These are phyloP conservation scores for Cyprinus carpio DNA, from an alignment of 2,113 vertebrate species.

Conservation along the genomic window DNA sequence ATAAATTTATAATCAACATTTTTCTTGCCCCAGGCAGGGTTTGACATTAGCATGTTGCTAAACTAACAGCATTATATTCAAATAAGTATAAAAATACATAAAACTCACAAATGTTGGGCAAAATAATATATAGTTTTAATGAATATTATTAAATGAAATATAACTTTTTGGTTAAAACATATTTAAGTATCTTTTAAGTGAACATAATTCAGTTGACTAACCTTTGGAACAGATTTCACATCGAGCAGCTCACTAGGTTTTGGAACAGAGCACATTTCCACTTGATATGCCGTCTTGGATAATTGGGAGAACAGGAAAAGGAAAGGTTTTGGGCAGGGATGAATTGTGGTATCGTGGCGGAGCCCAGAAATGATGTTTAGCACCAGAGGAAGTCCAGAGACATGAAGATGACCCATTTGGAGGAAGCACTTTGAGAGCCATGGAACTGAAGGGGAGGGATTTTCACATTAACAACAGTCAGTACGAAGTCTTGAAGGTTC, in stretches of 20 bases:
- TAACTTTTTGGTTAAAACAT: not conserved
- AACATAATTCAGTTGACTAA: not conserved
- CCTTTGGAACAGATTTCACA: not conserved
- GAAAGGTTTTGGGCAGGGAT: constrained; percentile 5
- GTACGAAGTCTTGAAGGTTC: constrained; percentile 28
- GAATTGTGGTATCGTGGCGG: constrained; percentile 60
- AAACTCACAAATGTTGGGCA: no score
- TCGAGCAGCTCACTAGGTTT: not conserved
- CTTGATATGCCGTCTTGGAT: not conserved
- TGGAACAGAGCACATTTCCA: not conserved
- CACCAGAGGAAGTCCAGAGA: constrained; percentile 70
- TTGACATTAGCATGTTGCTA: not conserved
- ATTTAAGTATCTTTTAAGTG: not conserved
- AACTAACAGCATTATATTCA: not conserved
- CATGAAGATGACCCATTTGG: constrained; percentile 56
- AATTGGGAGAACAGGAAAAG: not conserved
- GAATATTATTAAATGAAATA: not conserved
- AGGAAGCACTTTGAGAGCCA: constrained; percentile 74
- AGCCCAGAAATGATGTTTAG: constrained; percentile 68
- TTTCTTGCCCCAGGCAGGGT: not conserved
- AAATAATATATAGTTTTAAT: not conserved
- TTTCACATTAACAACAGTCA: constrained; percentile 56
- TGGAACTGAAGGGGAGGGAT: constrained; percentile 52
- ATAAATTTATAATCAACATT: not conserved
- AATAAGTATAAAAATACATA: not conserved